Percentiles rank a stretch among this genome's conserved stretches.
Evolutionary conservation across 2,113 vertebrate genomes (phyloP).

Genomic region (Alligator sinensis): DNA sequence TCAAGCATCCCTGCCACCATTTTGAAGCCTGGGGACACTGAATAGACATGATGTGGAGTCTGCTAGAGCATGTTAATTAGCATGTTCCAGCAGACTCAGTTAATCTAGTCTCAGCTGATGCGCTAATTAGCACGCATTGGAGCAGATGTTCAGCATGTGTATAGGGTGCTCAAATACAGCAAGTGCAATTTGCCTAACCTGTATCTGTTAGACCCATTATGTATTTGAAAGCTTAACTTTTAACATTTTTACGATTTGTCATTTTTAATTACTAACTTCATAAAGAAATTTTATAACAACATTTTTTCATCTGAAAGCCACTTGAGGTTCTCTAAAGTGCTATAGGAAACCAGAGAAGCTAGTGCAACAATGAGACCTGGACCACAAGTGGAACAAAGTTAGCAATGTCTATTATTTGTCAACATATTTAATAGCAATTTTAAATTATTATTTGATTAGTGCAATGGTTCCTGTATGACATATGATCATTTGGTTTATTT

Average conservation of each 20-base stretch:
- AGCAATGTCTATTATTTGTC: background rate
- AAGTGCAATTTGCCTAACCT: no score
- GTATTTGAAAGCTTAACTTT: conserved; percentile 1
- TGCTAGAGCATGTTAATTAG: no score
- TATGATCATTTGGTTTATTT: background rate
- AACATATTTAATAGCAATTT: background rate
- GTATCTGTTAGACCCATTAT: background rate
- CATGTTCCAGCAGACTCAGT: no score
- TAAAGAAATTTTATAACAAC: background rate
- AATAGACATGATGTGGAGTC: no score
- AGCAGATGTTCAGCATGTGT: no score
- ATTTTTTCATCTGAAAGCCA: background rate
- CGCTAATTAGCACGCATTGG: no score
- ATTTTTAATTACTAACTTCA: background rate
- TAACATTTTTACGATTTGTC: background rate
- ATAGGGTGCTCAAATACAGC: no score
- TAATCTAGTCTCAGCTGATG: no score
- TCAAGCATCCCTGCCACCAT: no score
- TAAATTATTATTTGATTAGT: background rate
- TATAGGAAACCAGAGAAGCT: background rate
- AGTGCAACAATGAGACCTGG: background rate
- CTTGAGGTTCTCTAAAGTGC: background rate
- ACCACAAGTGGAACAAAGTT: background rate
- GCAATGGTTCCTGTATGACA: background rate
- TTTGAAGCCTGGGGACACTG: no score